Evolutionary conservation across 2,797 vertebrate genomes (phyloP), one percentile per base, ranked within the genome.

Genomic region (Acanthis flammea): DNA sequence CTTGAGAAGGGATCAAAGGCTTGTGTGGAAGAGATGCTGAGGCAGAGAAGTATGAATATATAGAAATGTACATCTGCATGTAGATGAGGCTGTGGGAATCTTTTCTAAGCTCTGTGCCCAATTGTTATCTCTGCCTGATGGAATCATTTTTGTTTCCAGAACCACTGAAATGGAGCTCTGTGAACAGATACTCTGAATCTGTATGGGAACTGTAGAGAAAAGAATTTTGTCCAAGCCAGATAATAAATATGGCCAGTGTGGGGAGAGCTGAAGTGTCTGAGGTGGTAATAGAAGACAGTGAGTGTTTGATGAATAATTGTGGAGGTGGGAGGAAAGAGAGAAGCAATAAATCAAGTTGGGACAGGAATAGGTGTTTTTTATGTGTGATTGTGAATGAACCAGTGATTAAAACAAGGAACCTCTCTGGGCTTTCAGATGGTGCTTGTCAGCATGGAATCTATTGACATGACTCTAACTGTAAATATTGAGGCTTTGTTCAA

Each of bases 301-400:
- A 94, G 86, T 93, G 91, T 93, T 78, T 61, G 90, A 95, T 95
- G 88, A 95, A 75, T 86, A 93, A 90, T 96, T 90, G 60, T 63
- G 82, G 88, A 84, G 62, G 88, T 91, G 90, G 88, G 79, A 95
- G 79, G 70, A 91, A 91, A 72, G 62, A 92, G 66, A 75, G 76
- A 91, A 91, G 82, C 79, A 72, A 70, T 95, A 91, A 95, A 86
- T 95, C 93, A 90, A 91, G 44, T 70, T 91, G 93, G 61, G 88
- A 90, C 85, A 90, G 70, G 86, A 92, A 90, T 51, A 91, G 58
- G 55, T 94, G 92, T 90, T 96, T 95, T 94, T 86, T 91, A 90
- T 95, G 76, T 88, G 81, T 94, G 92, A 53, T 70, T 92, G 76
- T 90, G 19, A 83, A 77, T 81, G 82, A 95, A 92, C 70, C 51